Base-by-base conservation (phyloP, 2,888 invertebrate species). In the Polymixis lichenea region DNA sequence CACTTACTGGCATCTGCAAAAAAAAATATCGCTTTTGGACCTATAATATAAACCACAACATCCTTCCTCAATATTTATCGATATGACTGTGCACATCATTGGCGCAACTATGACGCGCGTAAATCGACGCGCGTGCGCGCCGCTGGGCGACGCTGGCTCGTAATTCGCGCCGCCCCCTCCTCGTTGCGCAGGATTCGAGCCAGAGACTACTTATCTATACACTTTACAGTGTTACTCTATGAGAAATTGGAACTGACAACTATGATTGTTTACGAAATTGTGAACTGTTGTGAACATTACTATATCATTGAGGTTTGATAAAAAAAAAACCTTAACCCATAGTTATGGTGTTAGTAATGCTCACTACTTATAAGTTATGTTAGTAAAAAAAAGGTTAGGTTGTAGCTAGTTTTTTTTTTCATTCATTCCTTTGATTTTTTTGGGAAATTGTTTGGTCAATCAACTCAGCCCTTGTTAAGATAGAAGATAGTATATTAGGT, bases 61-160 rank as follows among this genome's bases (percentile, higher is more conserved):
- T 66, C 43, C 66, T 61, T 13, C 17, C 13, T 60, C 53, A 67
- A 67, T 67, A 67, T 74, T 53, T 79, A 85, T 86, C 82, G 79
- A 80, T 74, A 82, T 32, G 15, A 61, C 22, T 11, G 8, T 4
- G 60, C 75, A n/a, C 93, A 89, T 86, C 93, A 85, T 93, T 93
- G 51, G 68, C 25, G 90, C 72, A 67, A 88, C 89, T 93, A 91
- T 92, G 92, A 92, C 91, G 94, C 95, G 96, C 96, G 96, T 95
- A 96, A 96, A 96, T 96, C 95, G 95, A 92, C 91, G 94, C 95
- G 95, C 96, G 96, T 96, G 96, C 93, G 93, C 94, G 94, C 95
- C 95, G 91, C 83, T 89, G 94, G 95, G 94, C 94, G 93, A 92
- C 90, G 90, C 92, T 87, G 84, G 90, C 91, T 95, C 94, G 94